Base-by-base conservation (phyloP, 2,113 vertebrate species). In the Chascanopsetta lugubris region DNA sequence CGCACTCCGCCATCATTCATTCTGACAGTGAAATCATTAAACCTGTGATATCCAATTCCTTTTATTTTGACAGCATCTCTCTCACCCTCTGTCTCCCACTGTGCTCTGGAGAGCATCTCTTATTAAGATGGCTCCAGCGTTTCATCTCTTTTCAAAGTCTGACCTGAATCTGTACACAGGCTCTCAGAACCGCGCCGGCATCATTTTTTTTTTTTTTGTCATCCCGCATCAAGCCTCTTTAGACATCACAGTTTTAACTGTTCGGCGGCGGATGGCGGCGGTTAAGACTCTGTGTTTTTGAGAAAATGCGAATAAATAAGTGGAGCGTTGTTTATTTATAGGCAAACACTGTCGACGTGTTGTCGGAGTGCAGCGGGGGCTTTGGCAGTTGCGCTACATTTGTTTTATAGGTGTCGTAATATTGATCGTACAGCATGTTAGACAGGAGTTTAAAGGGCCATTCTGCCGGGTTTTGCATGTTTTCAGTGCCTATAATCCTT, bases 1-100 rank as follows among this genome's bases (percentile, higher is more conserved):
- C 79, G 72, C 72, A 72, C 65, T 60, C 69, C 30, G 65, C 79
- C 75, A 85, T 91, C 88, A 91, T 90, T 89, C 86, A 85, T 77
- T 79, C 85, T 89, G 89, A 89, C 86, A 87, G 83, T 84, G 85
- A 78, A 90, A 89, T 85, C 86, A 90, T 91, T 91, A 91, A 84
- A 91, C 75, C 83, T 90, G 85, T 90, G 90, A 91, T 87, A 84
- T 90, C 73, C 82, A 82, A 89, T 88, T 88, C 77, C 79, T 87
- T 91, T 89, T 88, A 89, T 90, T 88, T 85, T 90, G 84, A 89
- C 86, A 82, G 84, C 82, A 61, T 82, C 80, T 83, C 74, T 65
- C 77, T 72, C 58, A 30, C 64, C 48, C 51, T 26, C 53, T 49
- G 54, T 59, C 61, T 81, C 75, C 69, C 83, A 75, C 70, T 18